These are phyloP conservation scores for Eulithis testata DNA, from an alignment of 2,888 invertebrate species.

Conservation along the genomic window DNA sequence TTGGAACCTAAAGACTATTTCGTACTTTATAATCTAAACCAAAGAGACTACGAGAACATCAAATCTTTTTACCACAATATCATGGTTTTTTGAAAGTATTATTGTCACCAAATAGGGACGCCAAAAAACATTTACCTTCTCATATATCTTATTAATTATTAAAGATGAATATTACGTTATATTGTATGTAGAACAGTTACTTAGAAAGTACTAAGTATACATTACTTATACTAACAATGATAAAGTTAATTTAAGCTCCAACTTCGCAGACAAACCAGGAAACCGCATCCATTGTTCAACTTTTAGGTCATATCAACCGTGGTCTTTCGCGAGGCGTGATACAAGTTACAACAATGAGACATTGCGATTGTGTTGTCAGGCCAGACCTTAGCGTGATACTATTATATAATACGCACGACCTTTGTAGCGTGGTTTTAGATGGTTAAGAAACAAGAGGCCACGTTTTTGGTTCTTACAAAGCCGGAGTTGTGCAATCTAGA, in stretches of 20 bases:
- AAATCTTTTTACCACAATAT: too few species aligned
- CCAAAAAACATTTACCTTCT: too few species aligned
- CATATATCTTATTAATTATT: too few species aligned
- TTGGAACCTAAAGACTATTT: too few species aligned
- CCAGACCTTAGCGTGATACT: constrained; percentile 25
- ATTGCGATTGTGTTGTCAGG: constrained; percentile 26
- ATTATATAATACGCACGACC: constrained; percentile 12
- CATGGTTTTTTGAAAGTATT: too few species aligned
- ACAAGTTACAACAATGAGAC: constrained; percentile 25
- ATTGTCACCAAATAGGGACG: too few species aligned
- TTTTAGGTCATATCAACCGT: constrained; percentile 47
- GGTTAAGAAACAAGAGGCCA: constrained; percentile 16
- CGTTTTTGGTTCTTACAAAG: background rate
- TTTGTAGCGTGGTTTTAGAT: background rate
- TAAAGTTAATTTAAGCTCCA: background rate
- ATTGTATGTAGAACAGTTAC: too few species aligned
- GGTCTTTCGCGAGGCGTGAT: constrained; percentile 42
- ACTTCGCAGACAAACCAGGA: constrained; percentile 21
- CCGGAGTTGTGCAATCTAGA: background rate
- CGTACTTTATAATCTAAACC: too few species aligned
- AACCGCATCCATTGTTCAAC: constrained; percentile 37
- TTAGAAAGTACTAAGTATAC: too few species aligned
- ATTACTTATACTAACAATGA: too few species aligned
- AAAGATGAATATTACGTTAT: too few species aligned
- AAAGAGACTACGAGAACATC: too few species aligned